These are phyloP conservation scores for Rhodophaea formosa DNA, from an alignment of 2,888 invertebrate species.

Conservation along the genomic window DNA sequence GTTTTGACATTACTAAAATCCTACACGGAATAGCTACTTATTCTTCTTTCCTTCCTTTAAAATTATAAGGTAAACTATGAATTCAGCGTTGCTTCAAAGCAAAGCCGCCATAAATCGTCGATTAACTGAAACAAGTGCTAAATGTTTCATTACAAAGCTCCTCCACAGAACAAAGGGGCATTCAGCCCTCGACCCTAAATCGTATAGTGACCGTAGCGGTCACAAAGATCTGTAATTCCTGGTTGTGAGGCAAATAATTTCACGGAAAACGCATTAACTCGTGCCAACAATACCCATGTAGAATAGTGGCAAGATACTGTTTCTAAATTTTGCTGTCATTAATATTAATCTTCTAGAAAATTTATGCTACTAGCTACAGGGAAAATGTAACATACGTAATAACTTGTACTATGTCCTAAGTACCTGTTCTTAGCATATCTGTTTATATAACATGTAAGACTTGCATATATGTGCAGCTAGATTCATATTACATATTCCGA, in stretches of 20 bases:
- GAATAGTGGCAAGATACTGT: neutral
- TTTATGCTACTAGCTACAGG: too few species aligned
- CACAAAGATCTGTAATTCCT: constrained; percentile 14
- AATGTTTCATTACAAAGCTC: constrained; percentile 16
- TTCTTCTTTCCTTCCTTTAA: too few species aligned
- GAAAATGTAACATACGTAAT: too few species aligned
- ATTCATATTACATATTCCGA: too few species aligned
- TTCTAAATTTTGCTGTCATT: neutral
- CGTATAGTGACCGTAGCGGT: constrained; percentile 10
- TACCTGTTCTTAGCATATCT: too few species aligned
- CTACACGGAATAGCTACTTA: too few species aligned
- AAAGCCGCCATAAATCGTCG: neutral
- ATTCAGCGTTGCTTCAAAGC: neutral
- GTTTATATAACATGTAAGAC: too few species aligned
- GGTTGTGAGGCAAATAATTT: constrained; percentile 10
- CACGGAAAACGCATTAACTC: constrained; percentile 9
- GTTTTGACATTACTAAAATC: too few species aligned
- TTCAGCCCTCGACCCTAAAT: constrained; percentile 19
- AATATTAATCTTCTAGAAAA: too few species aligned
- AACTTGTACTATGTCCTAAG: too few species aligned
- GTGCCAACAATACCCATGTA: neutral
- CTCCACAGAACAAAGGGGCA: constrained; percentile 16
- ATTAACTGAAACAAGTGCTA: constrained; percentile 16
- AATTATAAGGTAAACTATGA: neutral
- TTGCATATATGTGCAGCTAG: too few species aligned